Evolutionary conservation across 2,113 vertebrate genomes (phyloP), one percentile per base, ranked within the genome.

Genomic region (Eolophus roseicapilla): DNA sequence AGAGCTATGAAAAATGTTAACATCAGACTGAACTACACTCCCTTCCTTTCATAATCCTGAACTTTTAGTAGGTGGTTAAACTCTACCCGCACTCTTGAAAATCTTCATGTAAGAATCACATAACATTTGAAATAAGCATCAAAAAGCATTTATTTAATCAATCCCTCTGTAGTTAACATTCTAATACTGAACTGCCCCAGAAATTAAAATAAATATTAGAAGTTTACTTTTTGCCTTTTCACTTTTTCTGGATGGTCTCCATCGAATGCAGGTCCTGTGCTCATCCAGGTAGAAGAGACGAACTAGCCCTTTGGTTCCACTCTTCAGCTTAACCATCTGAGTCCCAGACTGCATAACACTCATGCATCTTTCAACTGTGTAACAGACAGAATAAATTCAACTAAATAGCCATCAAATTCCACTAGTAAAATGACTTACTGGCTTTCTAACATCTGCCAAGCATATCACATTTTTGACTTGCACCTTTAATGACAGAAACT

Each of bases 301-400:
- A 59, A 99, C 98, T 2, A 99, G 98, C 17, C 99, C 99, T 97
- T 99, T 99, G 96, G 98, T 98, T n/a, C 99, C 99, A 33, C 98
- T 98, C 98, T 99, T 99, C 97, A 99, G 97, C 94, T 99, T 99
- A 93, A 99, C 98, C 99, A 99, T 99, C 98, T 99, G 99, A n/a
- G 99, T 99, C 97, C 99, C 99, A 37, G 99, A 99, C 98, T 99
- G 99, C 99, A 99, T 99, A 74, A 99, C 98, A 90, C 98, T 98
- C 99, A 99, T 99, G 97, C 99, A 99, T 99, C 99, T 98, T 98
- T 99, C 99, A 98, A 99, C 99, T 99, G 98, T 41, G 90, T 93
- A 97, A 91, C 77, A 97, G 44, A 97, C 31, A 92, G 20, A 89
- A 60, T 1, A 57, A 80, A 85, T 60, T 69, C 55, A 71, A 8